phyloP scores from a whole-genome alignment of 1,140 invertebrate genomes.

The Drosophila mojavensis region DNA sequence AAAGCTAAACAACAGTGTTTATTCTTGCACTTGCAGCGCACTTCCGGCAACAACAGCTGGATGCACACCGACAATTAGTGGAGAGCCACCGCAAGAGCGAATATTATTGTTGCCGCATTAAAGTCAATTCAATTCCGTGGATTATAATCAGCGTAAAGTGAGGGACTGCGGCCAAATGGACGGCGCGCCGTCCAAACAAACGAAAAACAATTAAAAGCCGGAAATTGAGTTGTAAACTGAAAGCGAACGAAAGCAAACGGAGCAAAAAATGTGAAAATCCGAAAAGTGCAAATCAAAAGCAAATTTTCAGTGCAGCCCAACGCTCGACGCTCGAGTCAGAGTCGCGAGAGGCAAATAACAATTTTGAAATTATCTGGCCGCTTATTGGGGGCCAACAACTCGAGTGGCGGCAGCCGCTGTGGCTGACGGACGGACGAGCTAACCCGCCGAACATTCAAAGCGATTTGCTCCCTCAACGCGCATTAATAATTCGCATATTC shows the following conservation, averaged over 20 bases:
- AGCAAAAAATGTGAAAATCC: constrained; percentile 60
- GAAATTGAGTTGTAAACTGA: constrained; percentile 57
- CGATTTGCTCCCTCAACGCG: constrained; percentile 28
- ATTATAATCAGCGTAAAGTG: constrained; percentile 22
- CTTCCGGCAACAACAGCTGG: constrained; percentile 69
- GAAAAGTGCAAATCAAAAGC: constrained; percentile 61
- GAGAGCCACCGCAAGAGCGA: constrained; percentile 7
- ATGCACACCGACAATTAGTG: constrained; percentile 44
- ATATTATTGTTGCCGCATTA: constrained; percentile 11
- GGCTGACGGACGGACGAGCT: constrained; percentile 40
- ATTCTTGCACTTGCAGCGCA: constrained; percentile 67
- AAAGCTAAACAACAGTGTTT: constrained; percentile 57
- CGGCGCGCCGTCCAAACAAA: constrained; percentile 27
- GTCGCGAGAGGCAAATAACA: not conserved
- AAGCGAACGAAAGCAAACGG: constrained; percentile 8
- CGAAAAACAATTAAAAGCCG: constrained; percentile 59
- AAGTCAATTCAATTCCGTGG: constrained; percentile 19
- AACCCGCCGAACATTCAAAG: constrained; percentile 43
- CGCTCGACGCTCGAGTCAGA: not conserved
- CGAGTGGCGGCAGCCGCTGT: constrained; percentile 19
- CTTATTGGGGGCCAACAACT: constrained; percentile 40
- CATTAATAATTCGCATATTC: constrained; percentile 64
- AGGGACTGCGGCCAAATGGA: constrained; percentile 40
- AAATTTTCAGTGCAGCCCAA: constrained; percentile 41
- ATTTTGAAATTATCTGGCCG: constrained; percentile 59